Evolutionary conservation across 2,888 invertebrate genomes (phyloP), one percentile per base, ranked within the genome.

Genomic region (Meganola albula): DNA sequence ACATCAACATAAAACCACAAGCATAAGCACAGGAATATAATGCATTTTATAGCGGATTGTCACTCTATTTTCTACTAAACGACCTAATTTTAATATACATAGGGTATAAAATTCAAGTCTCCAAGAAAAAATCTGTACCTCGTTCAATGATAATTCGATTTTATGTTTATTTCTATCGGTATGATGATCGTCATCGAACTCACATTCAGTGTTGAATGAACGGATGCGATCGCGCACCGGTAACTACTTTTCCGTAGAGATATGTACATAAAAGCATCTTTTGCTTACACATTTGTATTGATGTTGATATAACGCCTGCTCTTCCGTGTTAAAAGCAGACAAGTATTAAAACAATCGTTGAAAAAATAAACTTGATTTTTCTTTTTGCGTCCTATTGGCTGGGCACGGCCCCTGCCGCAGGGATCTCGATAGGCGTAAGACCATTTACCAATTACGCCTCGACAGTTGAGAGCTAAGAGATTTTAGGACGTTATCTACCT

Each of bases 191-290:
- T 49, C 44, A 55, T 48, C 49, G 40, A 37, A 42, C 47, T n/a
- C n/a, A 53, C 42, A 48, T 49, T 53, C 48, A 71, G 64, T 60
- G 53, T 53, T 51, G 66, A 75, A 74, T 65, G 73, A 72, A 37
- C 72, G 78, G 78, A 74, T 70, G 74, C 69, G 76, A 80, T 80
- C 69, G 65, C 57, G 51, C 57, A 70, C 84, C 84, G 82, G 84
- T 84, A 84, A 85, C 83, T 83, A 79, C 79, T 74, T 76, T 80
- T 78, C 80, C 79, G 75, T 57, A 59, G 54, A 60, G 59, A 63
- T 77, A 79, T 53, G 53, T 63, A 67, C 72, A 76, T 72, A 45
- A 68, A 76, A 71, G n/a, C n/a, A 42, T 28, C 44, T 27, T 44
- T 27, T 33, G 31, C 46, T 9, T 29, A 44, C 37, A 37, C 28